Base-by-base conservation (phyloP, 1,140 invertebrate species). In the Camponotus pennsylvanicus region DNA sequence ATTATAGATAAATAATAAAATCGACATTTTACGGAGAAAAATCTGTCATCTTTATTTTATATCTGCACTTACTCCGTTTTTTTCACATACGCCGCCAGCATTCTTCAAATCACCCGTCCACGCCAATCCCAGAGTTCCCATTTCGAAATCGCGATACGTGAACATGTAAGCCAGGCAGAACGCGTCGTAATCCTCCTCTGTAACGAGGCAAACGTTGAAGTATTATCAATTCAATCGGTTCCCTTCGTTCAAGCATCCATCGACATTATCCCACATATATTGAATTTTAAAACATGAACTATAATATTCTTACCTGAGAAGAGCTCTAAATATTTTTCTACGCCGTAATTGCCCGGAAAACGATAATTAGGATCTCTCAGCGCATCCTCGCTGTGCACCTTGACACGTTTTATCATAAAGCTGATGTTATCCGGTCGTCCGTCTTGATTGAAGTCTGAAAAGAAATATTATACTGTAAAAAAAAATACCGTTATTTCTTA, bases 151-250 rank as follows among this genome's bases (percentile, higher is more conserved):
- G 57, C 99, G 96, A 95, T 99, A 99, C 3, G 99, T 99, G 94
- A 99, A 99, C 97, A 99, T 99, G 94, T 99, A 99, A 57, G 99
- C 99, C 92, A 99, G 96, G 93, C 99, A 99, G 95, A 99, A 99
- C 18, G 98, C 98, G 93, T 99, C 98, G 94, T 99, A 99, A 94
- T 99, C 98, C 94, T 99, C 98, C 96, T 99, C 98, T 97, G 97
- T 75, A 95, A 95, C 84, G 90, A 92, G 90, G 27, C 55, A 61
- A 93, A 91, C 79, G 34, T 66, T 27, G 37, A 64, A 11, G 21
- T 40, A 64, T 75, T 63, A 76, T 49, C 11, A 13, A 13, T 40
- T 55, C 42, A 27, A 32, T 52, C 32, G 37, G 27, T 37, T 37
- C 9, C 3, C 34, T 71, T 45, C 40, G 6, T 32, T 45, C 13